Evolutionary conservation across 1,140 invertebrate species (phyloP).

Genomic region (Platorchestia sp.): DNA sequence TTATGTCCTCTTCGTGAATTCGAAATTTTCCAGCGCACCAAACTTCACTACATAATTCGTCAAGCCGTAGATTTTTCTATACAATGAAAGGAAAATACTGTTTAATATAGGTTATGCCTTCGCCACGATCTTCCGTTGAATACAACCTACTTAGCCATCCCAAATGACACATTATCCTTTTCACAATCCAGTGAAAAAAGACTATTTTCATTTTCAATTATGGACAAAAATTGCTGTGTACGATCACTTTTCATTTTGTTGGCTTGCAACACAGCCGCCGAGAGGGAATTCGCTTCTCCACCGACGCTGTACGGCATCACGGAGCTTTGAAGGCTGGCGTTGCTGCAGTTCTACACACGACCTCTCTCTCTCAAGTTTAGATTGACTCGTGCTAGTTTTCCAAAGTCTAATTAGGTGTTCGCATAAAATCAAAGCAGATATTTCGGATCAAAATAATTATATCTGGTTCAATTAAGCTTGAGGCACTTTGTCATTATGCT

Average conservation of each 20-base stretch:
- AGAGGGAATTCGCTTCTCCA: background rate
- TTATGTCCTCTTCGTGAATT: background rate
- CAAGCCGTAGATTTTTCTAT: too few relatives aligned
- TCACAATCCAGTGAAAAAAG: background rate
- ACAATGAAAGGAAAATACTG: too few relatives aligned
- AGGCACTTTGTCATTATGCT: background rate
- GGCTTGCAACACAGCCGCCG: background rate
- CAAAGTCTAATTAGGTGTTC: constrained; percentile 49
- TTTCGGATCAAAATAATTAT: constrained; percentile 52
- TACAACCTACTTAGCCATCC: background rate
- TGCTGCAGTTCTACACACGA: background rate
- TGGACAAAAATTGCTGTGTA: background rate
- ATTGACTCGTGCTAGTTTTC: constrained; percentile 35
- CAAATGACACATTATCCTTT: background rate
- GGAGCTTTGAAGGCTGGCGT: background rate
- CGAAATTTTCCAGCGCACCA: background rate
- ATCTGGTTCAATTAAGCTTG: constrained; percentile 47
- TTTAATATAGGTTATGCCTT: too few relatives aligned
- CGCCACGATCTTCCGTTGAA: background rate
- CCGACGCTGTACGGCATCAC: background rate
- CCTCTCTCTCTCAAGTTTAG: background rate
- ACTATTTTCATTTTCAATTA: background rate
- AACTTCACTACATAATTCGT: background rate
- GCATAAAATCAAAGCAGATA: constrained; percentile 52
- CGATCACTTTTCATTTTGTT: background rate